phyloP scores from a whole-genome alignment of 2,888 invertebrate genomes.

The Ophion obscuratus region DNA sequence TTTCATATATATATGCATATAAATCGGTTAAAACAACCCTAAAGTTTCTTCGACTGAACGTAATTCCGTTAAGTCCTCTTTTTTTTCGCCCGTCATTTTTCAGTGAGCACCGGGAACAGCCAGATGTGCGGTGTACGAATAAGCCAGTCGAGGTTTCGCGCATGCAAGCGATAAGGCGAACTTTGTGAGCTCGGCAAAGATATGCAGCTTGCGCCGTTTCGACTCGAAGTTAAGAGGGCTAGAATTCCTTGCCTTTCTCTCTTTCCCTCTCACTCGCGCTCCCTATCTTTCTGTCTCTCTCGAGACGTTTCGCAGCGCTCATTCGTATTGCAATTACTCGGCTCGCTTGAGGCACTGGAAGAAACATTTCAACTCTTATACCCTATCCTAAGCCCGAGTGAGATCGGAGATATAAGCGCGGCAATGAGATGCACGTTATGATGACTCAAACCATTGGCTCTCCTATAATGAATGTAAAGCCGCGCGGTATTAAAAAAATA shows the following conservation, averaged over 20 bases:
- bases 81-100: conserved; percentile 11
- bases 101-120: too few relatives aligned
- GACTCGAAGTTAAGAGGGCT: conserved; percentile 40
- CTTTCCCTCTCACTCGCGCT: conserved; percentile 17
- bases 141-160: conserved; percentile 23
- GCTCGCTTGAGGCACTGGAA: conserved; percentile 54
- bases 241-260: conserved; percentile 39
- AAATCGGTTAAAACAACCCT: too few relatives aligned
- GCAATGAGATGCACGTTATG: conserved; percentile 51
- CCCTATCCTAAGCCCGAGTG: conserved; percentile 5
- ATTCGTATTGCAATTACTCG: conserved; percentile 60
- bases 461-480: conserved; percentile 54
- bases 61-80: neutral
- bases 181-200: conserved; percentile 33
- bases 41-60: too few relatives aligned
- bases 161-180: conserved; percentile 13
- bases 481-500: conserved; percentile 43
- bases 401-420: conserved; percentile 39
- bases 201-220: conserved; percentile 28
- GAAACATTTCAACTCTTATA: conserved; percentile 52
- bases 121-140: conserved; percentile 1
- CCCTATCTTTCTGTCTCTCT: conserved; percentile 22
- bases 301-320: conserved; percentile 37
- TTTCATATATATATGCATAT: too few relatives aligned
- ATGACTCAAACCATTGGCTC: conserved; percentile 58